A percentile compares a stretch with the other conserved stretches of the same genome.
These are phyloP conservation scores for Coboldia fuscipes DNA, from an alignment of 1,140 invertebrate species.

Conservation along the genomic window DNA sequence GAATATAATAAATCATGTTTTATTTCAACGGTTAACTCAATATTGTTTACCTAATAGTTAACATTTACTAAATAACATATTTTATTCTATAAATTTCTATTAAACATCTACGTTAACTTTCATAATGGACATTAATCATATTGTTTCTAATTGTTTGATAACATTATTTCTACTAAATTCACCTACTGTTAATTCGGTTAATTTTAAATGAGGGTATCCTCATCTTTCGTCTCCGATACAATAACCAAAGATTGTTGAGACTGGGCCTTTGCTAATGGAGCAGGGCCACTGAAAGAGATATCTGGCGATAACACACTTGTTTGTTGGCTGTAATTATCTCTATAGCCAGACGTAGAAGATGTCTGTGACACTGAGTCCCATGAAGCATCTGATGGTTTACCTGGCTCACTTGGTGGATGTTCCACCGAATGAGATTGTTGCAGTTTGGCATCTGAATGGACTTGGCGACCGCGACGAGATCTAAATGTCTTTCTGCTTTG, in stretches of 20 bases:
- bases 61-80: too few relatives aligned
- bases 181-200: too few relatives aligned
- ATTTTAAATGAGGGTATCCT: slow-evolving; percentile 46
- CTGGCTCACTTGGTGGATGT: slow-evolving; percentile 15
- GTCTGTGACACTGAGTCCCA: slow-evolving; percentile 60
- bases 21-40: too few relatives aligned
- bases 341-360: slow-evolving; percentile 61
- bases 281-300: slow-evolving; percentile 13
- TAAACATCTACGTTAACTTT: too few relatives aligned
- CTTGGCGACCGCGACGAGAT: slow-evolving; percentile 48
- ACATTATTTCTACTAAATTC: too few relatives aligned
- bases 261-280: slow-evolving; percentile 21
- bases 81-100: too few relatives aligned
- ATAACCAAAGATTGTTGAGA: slow-evolving; percentile 44
- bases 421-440: slow-evolving; percentile 4
- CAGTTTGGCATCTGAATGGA: slow-evolving; percentile 23
- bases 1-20: too few relatives aligned
- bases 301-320: slow-evolving; percentile 28
- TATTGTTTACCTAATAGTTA: too few relatives aligned
- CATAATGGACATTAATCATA: too few relatives aligned
- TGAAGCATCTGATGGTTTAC: slow-evolving; percentile 31
- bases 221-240: slow-evolving; percentile 46
- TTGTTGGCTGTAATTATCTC: slow-evolving; percentile 35
- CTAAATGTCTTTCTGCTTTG: slow-evolving; percentile 88
- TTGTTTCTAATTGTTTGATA: too few relatives aligned